Percentiles rank a stretch among this genome's conserved stretches.
These are phyloP conservation scores for Podarcis raffonei DNA, from an alignment of 2,113 vertebrate species.

Conservation along the genomic window DNA sequence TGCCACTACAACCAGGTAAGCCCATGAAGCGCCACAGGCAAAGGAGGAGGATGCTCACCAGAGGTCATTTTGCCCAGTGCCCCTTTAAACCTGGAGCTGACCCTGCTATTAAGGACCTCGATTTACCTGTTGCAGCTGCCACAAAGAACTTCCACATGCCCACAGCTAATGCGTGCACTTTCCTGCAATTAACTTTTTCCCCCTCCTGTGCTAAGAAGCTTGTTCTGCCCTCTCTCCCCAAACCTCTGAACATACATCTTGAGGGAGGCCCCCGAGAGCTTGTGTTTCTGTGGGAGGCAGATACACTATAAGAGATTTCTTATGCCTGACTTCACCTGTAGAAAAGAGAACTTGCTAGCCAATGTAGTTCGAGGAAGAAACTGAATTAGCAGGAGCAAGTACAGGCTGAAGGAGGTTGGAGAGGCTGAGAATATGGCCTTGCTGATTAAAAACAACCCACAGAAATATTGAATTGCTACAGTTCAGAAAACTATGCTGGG, in stretches of 20 bases:
- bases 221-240: background rate
- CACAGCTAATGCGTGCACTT: slow-evolving; percentile 19
- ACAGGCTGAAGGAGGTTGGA: slow-evolving; percentile 38
- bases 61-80: background rate
- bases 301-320: slow-evolving; percentile 77
- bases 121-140: slow-evolving; percentile 54
- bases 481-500: background rate
- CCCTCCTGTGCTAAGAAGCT: slow-evolving; percentile 37
- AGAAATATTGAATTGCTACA: slow-evolving; percentile 44
- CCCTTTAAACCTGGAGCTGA: too few relatives aligned
- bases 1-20: too few relatives aligned
- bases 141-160: slow-evolving; percentile 34
- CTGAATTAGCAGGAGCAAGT: slow-evolving; percentile 63
- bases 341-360: slow-evolving; percentile 78
- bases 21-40: too few relatives aligned
- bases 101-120: background rate
- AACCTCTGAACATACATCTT: slow-evolving; percentile 56
- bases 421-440: slow-evolving; percentile 57
- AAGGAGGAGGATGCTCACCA: background rate
- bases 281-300: slow-evolving; percentile 58
- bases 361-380: slow-evolving; percentile 74
- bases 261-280: slow-evolving; percentile 71
- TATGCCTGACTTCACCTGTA: slow-evolving; percentile 82
- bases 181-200: slow-evolving; percentile 67
- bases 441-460: slow-evolving; percentile 61